Evolutionary conservation across 2,888 invertebrate genomes (phyloP), one percentile per base, ranked within the genome.

Genomic region (Drosophila vallismaia): DNA sequence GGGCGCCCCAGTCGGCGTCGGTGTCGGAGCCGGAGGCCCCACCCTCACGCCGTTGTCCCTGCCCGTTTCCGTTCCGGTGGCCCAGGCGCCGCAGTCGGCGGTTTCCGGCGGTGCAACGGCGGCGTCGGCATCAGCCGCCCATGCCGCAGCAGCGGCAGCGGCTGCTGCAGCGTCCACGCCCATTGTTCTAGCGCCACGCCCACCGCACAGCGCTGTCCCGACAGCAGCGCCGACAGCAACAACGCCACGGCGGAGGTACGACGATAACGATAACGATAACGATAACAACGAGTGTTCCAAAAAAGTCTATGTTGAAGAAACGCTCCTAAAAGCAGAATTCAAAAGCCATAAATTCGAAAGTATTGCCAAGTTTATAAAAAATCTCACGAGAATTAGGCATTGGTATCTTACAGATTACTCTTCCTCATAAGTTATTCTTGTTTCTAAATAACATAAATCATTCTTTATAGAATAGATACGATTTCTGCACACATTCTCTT

Each of bases 181-280:
- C 73, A 82, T 95, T 91, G 94, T 95, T 92, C 93, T 95, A 92
- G 94, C 95, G 90, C 94, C 94, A 92, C 94, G 95, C 92, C 92
- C 94, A 66, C 51, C 76, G 77, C 81, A 82, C 58, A 76, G 55
- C 45, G 77, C 75, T 70, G 71, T 86, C 49, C 68, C 71, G 52
- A 53, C 79, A 92, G 93, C 95, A 92, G 94, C 95, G 90, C 94
- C 95, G 91, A 94, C 95, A 92, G 92, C 94, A 92, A 92, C 94
- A 92, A 94, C 95, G 89, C 94, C 94, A 93, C 94, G 95, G 93
- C 93, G 94, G 93, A 95, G 95, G 95, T 95, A 95, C 74, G 52
- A 60, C 68, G 40, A 45, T 19, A 19, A 19, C 19, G 19, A 19
- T 19, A 19, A 19, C 19, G 19, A 19, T 19, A 19, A 60, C 68